Percentiles rank a stretch among this genome's conserved stretches.
Conservation (phyloP, 2,888 invertebrate genomes). For the Pocota personata region DNA sequence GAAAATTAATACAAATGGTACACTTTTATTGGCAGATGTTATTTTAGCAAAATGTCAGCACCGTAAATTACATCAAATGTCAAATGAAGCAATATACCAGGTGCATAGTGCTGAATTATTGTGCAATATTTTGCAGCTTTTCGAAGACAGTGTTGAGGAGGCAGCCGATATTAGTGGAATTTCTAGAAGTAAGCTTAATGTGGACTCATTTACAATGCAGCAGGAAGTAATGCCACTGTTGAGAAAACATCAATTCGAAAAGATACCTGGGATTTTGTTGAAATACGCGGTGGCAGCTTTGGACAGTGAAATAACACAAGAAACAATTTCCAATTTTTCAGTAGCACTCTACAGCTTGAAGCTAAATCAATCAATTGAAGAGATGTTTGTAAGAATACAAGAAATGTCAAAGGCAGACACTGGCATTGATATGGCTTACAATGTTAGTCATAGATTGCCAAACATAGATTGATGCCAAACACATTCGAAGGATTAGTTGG, state of each 20-base stretch:
- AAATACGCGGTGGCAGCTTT: neutral
- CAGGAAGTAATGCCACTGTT: conserved; percentile 12
- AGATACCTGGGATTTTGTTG: neutral
- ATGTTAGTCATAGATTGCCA: neutral
- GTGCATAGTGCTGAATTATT: neutral
- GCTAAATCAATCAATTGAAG: neutral
- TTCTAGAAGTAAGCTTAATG: neutral
- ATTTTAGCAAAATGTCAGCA: conserved; percentile 22
- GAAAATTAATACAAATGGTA: conserved; percentile 14
- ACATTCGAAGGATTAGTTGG: no score
- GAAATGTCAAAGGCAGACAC: neutral
- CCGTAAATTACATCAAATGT: conserved; percentile 4
- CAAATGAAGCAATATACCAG: neutral
- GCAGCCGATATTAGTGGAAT: conserved; percentile 19
- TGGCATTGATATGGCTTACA: neutral
- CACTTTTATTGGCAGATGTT: conserved; percentile 26
- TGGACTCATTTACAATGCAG: conserved; percentile 26
- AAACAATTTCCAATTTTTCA: neutral
- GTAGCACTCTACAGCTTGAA: neutral
- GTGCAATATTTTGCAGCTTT: conserved; percentile 23
- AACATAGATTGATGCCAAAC: no score
- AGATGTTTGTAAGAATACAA: neutral
- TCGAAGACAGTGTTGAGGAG: conserved; percentile 17
- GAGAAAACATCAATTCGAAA: neutral
- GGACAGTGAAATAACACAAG: neutral